These are phyloP conservation scores for Phortica variegata DNA, from an alignment of 1,140 invertebrate species.

Conservation along the genomic window DNA sequence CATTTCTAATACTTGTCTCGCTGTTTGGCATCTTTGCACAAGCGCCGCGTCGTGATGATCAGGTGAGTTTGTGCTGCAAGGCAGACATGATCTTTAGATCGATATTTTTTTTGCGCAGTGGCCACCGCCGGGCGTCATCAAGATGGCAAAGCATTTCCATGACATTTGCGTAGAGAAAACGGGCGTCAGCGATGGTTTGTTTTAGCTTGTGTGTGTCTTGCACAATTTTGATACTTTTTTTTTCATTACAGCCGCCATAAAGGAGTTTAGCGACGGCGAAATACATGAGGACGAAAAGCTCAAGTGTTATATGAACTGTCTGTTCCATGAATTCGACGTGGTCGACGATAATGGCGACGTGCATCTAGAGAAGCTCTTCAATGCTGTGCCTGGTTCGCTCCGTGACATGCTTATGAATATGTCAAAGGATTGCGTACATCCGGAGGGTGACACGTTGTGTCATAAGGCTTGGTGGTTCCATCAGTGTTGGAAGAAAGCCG, in stretches of 20 bases:
- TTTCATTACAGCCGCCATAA: conserved; percentile 40
- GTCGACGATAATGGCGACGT: conserved; percentile 49
- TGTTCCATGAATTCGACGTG: conserved; percentile 42
- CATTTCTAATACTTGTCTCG: too few species aligned
- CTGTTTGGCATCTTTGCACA: conserved; percentile 10
- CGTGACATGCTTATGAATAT: conserved; percentile 31
- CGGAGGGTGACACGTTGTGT: conserved; percentile 43
- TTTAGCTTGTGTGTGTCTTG: background rate
- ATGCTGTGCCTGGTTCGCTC: conserved; percentile 27
- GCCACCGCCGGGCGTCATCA: conserved; percentile 22
- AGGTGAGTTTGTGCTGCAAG: conserved; percentile 13
- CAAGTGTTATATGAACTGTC: conserved; percentile 49
- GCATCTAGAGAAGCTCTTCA: conserved; percentile 37
- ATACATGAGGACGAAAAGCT: conserved; percentile 43
- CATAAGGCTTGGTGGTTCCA: conserved; percentile 52
- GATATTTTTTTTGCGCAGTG: conserved; percentile 11
- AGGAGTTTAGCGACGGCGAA: conserved; percentile 46
- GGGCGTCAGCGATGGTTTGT: conserved; percentile 27
- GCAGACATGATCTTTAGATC: background rate
- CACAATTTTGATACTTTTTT: conserved; percentile 1
- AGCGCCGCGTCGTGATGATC: conserved; percentile 24
- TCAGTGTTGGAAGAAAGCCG: conserved; percentile 51
- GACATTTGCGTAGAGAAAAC: conserved; percentile 32
- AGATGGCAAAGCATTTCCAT: conserved; percentile 22
- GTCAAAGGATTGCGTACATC: conserved; percentile 36